Base-by-base conservation (phyloP, 2,797 vertebrate genomes). In the Dendrocincla fuliginosa region DNA sequence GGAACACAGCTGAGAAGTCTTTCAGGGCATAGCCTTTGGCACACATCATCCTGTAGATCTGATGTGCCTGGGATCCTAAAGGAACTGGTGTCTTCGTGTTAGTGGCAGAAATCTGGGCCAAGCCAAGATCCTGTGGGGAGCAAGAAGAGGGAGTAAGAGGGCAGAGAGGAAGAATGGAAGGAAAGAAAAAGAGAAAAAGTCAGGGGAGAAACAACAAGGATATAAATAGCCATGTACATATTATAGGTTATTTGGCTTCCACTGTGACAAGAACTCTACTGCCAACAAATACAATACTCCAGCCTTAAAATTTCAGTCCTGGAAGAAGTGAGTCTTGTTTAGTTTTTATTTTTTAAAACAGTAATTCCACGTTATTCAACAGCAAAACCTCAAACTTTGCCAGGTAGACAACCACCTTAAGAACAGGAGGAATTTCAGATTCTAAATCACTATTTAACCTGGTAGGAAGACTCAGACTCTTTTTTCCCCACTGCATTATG, bases 1-100 rank as follows among this genome's bases (percentile, higher is more conserved):
- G 99, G 98, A 99, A 99, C 81, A 99, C 98, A 2, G 99, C 98
- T 46, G 99, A 99, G 98, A 99, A 99, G 98, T 99, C 99, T 98
- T 99, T 99, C 97, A 95, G 97, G 93, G 99, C 98, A 82, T 99
- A 99, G 96, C 99, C 99, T 55, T 99, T 99, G 35, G 99, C 98
- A 94, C 99, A 99, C 99, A 99, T 99, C 98, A 99, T 98, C 91
- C 99, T 98, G 97, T 99, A 99, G 87, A 99, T 98, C 98, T 99
- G 99, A 97, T 99, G 99, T 69, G 99, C 98, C 52, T 99, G 93
- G 59, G 99, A 99, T 95, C 99, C 99, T 61, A 99, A 97, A 35
- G 98, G 98, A 92, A 99, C 98, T 3, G 99, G 98, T 60, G 98
- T 99, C 98, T 99, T 99, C 5, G 99, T 99, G 97, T 97, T 99